phyloP scores from a whole-genome alignment of 2,888 invertebrate species.

The Drosophila koepferae region DNA sequence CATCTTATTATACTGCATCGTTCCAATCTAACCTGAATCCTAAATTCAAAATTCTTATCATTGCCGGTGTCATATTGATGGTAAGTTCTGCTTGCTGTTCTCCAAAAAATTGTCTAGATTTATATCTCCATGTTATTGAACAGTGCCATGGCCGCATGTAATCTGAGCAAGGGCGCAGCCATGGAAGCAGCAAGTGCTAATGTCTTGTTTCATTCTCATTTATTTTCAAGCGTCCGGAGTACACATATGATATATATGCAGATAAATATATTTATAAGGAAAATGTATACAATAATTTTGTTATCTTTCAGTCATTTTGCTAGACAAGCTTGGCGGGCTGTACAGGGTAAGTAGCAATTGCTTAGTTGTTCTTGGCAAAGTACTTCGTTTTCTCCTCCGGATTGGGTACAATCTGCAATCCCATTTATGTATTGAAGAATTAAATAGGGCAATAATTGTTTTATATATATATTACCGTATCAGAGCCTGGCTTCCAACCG shows the following conservation, averaged over 20 bases:
- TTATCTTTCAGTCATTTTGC: slow-evolving; percentile 49
- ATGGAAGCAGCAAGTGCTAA: background rate
- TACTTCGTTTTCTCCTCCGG: slow-evolving; percentile 92
- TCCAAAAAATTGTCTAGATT: no score
- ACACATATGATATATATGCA: background rate
- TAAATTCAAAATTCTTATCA: background rate
- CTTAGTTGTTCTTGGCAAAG: slow-evolving; percentile 88
- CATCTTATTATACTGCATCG: background rate
- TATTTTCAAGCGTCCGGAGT: slow-evolving; percentile 42
- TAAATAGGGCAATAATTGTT: background rate
- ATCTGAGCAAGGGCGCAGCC: background rate
- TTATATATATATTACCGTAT: slow-evolving; percentile 88
- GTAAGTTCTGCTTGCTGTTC: background rate
- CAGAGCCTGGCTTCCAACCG: slow-evolving; percentile 97
- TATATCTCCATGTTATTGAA: background rate
- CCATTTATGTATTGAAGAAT: background rate
- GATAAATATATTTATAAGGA: background rate
- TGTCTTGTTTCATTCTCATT: background rate
- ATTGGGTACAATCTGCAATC: slow-evolving; percentile 91
- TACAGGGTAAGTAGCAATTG: background rate
- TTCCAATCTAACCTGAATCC: background rate
- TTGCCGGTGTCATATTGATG: background rate
- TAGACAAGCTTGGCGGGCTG: slow-evolving; percentile 21
- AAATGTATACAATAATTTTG: slow-evolving; percentile 5
- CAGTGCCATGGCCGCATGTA: background rate